Evolutionary conservation across 2,113 vertebrate species (phyloP), one percentile per base, ranked within the genome.

Genomic region (Microcebus jonahi): DNA sequence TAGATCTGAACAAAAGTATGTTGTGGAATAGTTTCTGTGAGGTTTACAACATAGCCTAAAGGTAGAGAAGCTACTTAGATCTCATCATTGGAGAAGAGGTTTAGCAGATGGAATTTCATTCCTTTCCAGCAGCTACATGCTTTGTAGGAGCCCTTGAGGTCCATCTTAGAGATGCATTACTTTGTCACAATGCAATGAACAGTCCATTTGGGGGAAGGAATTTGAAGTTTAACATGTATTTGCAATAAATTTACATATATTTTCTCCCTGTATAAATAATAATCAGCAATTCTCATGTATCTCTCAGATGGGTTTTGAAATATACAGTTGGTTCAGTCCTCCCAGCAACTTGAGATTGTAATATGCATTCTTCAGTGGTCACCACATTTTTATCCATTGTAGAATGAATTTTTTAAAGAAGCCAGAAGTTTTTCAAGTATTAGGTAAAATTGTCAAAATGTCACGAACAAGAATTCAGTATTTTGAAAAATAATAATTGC

Each of bases 401-500:
- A 50, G 73, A 50, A 48, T 61, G 34, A 80, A 81, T 36, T 57
- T 15, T 94, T 77, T 67, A 39, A 29, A 27, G 55, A 70, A 68
- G 48, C 13, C 55, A 71, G 13, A 31, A 53, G 39, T 31, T 65
- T 84, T 88, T 14, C 21, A 63, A 68, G 45, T 81, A 20, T 55
- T 88, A 82, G 34, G 53, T 67, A 67, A 71, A 71, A 34, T 45
- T 42, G 14, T 36, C 57, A 91, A 82, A 91, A 68, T 55, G 31
- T 81, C 59, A 68, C 9, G 34, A 71, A 53, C n/a, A 88, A 57
- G n/a, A 88, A 63, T 77, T 75, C 29, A 53, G 12, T 36, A 39
- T 45, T 92, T 94, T 89, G 76, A 79, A 92, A 94, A 89, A 45
- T 68, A 82, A 23, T 70, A 82, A 55, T 65, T 88, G 36, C 31